phyloP scores from a whole-genome alignment of 1,140 invertebrate genomes.

The Carcinoscorpius rotundicauda region DNA sequence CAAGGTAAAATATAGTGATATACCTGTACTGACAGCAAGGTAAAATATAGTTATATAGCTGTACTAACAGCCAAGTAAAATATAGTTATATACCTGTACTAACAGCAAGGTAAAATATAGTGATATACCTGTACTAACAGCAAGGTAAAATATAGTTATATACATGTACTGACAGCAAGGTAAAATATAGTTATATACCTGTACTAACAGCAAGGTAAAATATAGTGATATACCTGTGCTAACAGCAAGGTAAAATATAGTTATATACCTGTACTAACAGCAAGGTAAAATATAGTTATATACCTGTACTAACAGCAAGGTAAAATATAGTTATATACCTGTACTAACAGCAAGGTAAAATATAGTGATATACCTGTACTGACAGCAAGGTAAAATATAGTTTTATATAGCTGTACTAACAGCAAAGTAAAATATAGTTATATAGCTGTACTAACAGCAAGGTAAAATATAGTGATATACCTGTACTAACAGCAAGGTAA shows the following conservation, averaged over 20 bases:
- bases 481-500: conserved; percentile 31
- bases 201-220: conserved; percentile 32
- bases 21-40: conserved; percentile 28
- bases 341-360: conserved; percentile 32
- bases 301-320: conserved; percentile 29
- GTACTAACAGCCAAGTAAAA: conserved; percentile 32
- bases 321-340: conserved; percentile 20
- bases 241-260: conserved; percentile 30
- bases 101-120: conserved; percentile 30
- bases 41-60: conserved; percentile 20
- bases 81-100: conserved; percentile 15
- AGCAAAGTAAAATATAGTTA: conserved; percentile 29
- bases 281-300: conserved; percentile 27
- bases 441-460: conserved; percentile 26
- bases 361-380: conserved; percentile 15
- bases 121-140: conserved; percentile 22
- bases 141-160: conserved; percentile 27
- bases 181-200: conserved; percentile 20
- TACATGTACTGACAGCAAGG: conserved; percentile 28
- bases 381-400: conserved; percentile 30
- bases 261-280: conserved; percentile 22
- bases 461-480: conserved; percentile 24
- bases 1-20: conserved; percentile 27
- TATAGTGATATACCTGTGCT: conserved; percentile 19
- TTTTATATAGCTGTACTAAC: conserved; percentile 18